Evolutionary conservation across 2,888 invertebrate species (phyloP), one percentile per base, ranked within the genome.

Genomic region (Pilophorus perplexus): DNA sequence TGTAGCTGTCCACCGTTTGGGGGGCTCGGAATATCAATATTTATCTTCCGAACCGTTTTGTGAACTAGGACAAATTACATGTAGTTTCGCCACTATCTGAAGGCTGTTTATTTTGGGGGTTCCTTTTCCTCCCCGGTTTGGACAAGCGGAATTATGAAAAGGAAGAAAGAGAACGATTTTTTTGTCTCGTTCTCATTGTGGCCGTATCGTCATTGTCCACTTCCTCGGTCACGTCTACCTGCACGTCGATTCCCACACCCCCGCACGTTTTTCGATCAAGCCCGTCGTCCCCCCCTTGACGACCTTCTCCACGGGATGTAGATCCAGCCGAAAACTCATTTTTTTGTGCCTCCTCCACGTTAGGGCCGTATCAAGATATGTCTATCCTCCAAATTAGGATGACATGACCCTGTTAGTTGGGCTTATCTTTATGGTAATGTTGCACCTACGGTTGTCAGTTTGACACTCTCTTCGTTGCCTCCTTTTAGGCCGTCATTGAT

Each of bases 371-470:
- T 67, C 67, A 67, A 67, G 64, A 67, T 67, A 46, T 64, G 64
- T 37, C 64, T 55, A 54, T 10, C 48, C 37, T 42, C 62, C 67
- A 64, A 64, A 67, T 67, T 67, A 44, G 62, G 37, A 42, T 62
- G 60, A 60, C 67, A 52, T 67, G 67, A 67, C 54, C 55, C 55
- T 57, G 67, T 67, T 50, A 60, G 46, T 46, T 60, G 60, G 25
- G 54, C 44, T 54, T 46, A 60, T 64, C 54, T 67, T 62, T 67
- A 67, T 67, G 67, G 33, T 67, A 67, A 67, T 67, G 62, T 59
- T 22, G 50, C 38, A 52, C 50, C 38, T 38, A 46, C 62, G 18
- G 44, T 62, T 44, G 46, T 60, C 59, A 50, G 60, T 57, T 55
- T 67, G 67, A 67, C 67, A 55, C 52, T 23, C 33, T 40, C 37